phyloP scores from a whole-genome alignment of 2,113 vertebrate species.

The Pao palembangensis region DNA sequence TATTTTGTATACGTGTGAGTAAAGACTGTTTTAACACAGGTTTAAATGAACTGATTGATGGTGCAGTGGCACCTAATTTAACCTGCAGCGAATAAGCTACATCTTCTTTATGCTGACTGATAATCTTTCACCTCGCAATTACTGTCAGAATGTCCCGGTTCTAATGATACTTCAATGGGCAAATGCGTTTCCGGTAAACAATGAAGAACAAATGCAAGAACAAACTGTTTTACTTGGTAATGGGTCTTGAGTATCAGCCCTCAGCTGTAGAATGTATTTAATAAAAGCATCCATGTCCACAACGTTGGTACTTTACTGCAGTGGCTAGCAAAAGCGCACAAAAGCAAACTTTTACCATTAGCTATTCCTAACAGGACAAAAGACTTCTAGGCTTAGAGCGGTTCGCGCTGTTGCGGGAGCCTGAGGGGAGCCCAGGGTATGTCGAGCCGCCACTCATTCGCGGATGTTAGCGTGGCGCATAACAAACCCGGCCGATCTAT shows the following conservation, averaged over 20 bases:
- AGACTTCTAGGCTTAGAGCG: slow-evolving; percentile 21
- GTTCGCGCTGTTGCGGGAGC: slow-evolving; percentile 28
- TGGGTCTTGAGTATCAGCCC: too few relatives aligned
- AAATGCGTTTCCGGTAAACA: slow-evolving; percentile 55
- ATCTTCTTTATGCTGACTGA: slow-evolving; percentile 45
- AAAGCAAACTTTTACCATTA: slow-evolving; percentile 47
- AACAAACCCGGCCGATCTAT: slow-evolving; percentile 59
- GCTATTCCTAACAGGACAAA: slow-evolving; percentile 60
- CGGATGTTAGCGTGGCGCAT: slow-evolving; percentile 51
- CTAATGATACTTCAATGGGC: slow-evolving; percentile 49
- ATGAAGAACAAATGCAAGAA: slow-evolving; percentile 62
- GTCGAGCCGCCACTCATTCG: slow-evolving; percentile 39
- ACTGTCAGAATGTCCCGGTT: slow-evolving; percentile 30
- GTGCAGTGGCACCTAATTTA: slow-evolving; percentile 39
- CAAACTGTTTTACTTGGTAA: slow-evolving; percentile 28
- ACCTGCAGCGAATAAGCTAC: slow-evolving; percentile 41
- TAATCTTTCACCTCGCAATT: slow-evolving; percentile 57
- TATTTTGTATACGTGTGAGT: slow-evolving; percentile 32
- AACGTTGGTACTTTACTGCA: too few relatives aligned
- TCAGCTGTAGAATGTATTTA: too few relatives aligned
- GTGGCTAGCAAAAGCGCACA: slow-evolving; percentile 11
- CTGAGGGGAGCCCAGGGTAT: slow-evolving; percentile 32
- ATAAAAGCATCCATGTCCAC: too few relatives aligned
- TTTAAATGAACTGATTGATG: slow-evolving; percentile 55
- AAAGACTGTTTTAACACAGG: slow-evolving; percentile 38